phyloP scores from a whole-genome alignment of 2,113 vertebrate genomes.

The Menidia beryllina region DNA sequence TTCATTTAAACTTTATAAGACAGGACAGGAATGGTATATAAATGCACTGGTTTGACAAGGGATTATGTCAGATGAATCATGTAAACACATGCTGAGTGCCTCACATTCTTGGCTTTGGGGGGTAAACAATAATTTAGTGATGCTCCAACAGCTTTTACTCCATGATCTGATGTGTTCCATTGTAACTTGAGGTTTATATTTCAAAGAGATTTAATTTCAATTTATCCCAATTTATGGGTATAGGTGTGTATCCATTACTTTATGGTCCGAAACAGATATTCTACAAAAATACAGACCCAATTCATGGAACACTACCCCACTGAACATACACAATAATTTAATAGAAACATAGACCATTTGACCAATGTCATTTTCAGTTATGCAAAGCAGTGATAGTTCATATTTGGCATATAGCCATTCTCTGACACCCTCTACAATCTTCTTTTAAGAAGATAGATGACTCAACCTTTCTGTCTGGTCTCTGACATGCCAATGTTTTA shows the following conservation, averaged over 20 bases:
- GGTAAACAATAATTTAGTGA: background rate
- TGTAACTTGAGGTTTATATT: background rate
- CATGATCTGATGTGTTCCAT: background rate
- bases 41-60: conserved; percentile 9
- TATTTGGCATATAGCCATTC: background rate
- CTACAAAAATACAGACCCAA: too few species aligned
- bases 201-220: too few species aligned
- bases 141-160: background rate
- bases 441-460: too few species aligned
- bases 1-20: background rate
- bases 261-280: too few species aligned
- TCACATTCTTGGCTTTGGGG: conserved; percentile 39
- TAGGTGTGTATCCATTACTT: too few species aligned
- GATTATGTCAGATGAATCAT: conserved; percentile 15
- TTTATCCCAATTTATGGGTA: too few species aligned
- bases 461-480: background rate
- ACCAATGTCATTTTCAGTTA: too few species aligned
- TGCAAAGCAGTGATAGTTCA: too few species aligned
- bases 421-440: too few species aligned
- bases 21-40: background rate
- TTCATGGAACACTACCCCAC: too few species aligned
- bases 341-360: too few species aligned
- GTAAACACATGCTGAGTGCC: conserved; percentile 11
- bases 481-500: background rate
- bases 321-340: too few species aligned